A percentile compares a stretch with the other conserved stretches of the same genome.
Conservation (phyloP, 1,140 invertebrate genomes). For the Calycopis cecrops region DNA sequence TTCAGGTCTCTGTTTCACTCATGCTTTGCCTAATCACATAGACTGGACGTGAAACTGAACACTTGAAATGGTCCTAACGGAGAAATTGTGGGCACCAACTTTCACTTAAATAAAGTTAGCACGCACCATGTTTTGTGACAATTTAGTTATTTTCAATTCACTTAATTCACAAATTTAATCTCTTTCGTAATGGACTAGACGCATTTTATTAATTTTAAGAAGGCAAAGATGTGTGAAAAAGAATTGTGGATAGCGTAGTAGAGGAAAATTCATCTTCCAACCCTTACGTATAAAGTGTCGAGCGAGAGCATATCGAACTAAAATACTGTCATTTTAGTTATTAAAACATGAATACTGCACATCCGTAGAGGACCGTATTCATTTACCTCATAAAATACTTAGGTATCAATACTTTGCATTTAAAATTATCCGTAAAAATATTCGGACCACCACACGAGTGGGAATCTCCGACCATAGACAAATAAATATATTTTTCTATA, state of each 20-base stretch:
- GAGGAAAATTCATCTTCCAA: conserved; percentile 38
- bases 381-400: conserved; percentile 24
- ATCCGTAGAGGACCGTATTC: conserved; percentile 9
- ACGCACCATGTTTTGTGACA: conserved; percentile 28
- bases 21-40: conserved; percentile 69
- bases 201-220: conserved; percentile 67
- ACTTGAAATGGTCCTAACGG: conserved; percentile 66
- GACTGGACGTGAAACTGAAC: conserved; percentile 71
- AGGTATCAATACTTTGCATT: conserved; percentile 39
- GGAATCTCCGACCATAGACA: conserved; percentile 32
- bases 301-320: conserved; percentile 49
- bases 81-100: conserved; percentile 29
- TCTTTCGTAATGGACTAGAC: conserved; percentile 73
- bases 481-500: conserved; percentile 65
- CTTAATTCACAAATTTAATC: conserved; percentile 67
- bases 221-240: conserved; percentile 71
- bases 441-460: conserved; percentile 39
- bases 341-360: neutral
- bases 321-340: conserved; percentile 65
- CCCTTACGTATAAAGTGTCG: conserved; percentile 54
- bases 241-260: conserved; percentile 38
- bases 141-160: conserved; percentile 52
- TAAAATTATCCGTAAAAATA: conserved; percentile 63
- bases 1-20: conserved; percentile 61
- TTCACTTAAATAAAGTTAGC: conserved; percentile 30